Percentiles rank a stretch among this genome's conserved stretches.
Evolutionary conservation across 1,140 invertebrate genomes (phyloP).

Genomic region (Venturia canescens): DNA sequence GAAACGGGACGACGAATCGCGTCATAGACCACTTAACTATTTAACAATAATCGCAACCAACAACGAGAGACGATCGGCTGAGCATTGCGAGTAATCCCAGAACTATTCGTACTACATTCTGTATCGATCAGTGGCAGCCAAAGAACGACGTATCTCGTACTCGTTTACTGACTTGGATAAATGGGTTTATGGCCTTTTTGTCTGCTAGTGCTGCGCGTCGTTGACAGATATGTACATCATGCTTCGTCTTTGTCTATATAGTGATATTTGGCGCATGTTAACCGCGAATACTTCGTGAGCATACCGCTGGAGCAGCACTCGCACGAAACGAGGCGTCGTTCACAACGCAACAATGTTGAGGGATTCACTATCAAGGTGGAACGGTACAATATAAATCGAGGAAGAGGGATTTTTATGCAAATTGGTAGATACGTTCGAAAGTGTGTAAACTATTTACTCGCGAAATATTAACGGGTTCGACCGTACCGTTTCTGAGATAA

Average conservation of each 20-base stretch:
- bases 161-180: not conserved
- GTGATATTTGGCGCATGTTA: conserved; percentile 22
- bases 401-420: too few relatives aligned
- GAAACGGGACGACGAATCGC: not conserved
- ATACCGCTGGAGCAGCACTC: conserved; percentile 36
- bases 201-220: not conserved
- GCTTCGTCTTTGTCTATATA: conserved; percentile 1
- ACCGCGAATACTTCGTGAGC: conserved; percentile 40
- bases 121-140: not conserved
- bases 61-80: conserved; percentile 9
- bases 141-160: not conserved
- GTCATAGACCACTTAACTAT: conserved; percentile 24
- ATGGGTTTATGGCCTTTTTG: not conserved
- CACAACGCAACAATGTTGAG: not conserved
- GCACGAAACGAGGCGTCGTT: not conserved
- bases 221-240: conserved; percentile 1
- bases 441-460: too few relatives aligned
- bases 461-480: too few relatives aligned
- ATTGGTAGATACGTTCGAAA: too few relatives aligned
- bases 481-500: too few relatives aligned
- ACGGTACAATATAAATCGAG: too few relatives aligned
- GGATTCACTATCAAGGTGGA: too few relatives aligned
- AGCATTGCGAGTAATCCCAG: conserved; percentile 26
- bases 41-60: not conserved
- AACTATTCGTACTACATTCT: conserved; percentile 16